Evolutionary conservation across 2,797 vertebrate species (phyloP).

Genomic region (Cyprinella venusta): DNA sequence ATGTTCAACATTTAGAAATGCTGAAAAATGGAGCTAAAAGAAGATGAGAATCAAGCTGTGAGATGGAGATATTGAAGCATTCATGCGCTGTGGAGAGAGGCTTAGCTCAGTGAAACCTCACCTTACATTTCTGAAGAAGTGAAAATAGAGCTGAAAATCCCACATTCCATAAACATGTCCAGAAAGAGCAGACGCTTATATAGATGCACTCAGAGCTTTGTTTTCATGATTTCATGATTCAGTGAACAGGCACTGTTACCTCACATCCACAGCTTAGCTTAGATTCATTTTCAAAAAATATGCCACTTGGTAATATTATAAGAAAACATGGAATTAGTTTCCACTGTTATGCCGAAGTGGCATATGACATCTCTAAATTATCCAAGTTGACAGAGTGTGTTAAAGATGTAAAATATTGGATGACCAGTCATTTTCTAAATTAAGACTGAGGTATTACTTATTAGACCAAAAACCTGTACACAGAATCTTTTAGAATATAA

Average conservation of each 20-base stretch:
- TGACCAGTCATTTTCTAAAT: too few relatives aligned
- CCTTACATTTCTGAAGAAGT: constrained; percentile 54
- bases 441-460: too few relatives aligned
- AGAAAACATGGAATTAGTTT: too few relatives aligned
- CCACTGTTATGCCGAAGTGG: too few relatives aligned
- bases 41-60: constrained; percentile 8
- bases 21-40: neutral
- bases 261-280: neutral
- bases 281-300: too few relatives aligned
- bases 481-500: too few relatives aligned
- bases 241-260: neutral
- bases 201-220: neutral
- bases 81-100: constrained; percentile 59
- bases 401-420: too few relatives aligned
- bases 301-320: too few relatives aligned
- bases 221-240: neutral
- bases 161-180: neutral
- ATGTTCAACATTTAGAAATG: neutral
- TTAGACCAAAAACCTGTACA: too few relatives aligned
- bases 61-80: constrained; percentile 49
- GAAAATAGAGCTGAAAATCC: constrained; percentile 24
- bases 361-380: too few relatives aligned
- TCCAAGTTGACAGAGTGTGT: too few relatives aligned
- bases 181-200: neutral
- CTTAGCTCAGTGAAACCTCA: constrained; percentile 61